phyloP scores from a whole-genome alignment of 2,113 vertebrate species.

The Passerina amoena region DNA sequence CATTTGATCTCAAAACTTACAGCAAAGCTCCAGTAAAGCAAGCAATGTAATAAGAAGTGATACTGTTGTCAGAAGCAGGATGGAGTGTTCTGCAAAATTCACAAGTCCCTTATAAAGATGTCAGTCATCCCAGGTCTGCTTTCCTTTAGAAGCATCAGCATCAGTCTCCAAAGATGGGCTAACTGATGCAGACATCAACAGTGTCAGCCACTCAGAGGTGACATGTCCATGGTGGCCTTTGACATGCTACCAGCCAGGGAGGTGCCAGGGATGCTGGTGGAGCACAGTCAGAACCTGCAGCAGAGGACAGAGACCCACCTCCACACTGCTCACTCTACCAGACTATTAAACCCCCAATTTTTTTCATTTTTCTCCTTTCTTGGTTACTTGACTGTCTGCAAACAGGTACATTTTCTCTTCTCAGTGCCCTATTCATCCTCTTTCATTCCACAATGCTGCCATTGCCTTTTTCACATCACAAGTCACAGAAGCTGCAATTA shows the following conservation, averaged over 20 bases:
- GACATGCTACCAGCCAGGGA: background rate
- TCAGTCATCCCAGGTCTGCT: background rate
- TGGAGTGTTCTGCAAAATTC: background rate
- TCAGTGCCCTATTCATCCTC: background rate
- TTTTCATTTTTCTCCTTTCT: background rate
- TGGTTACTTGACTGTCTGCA: background rate
- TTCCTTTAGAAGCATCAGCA: background rate
- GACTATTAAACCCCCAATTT: background rate
- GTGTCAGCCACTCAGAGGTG: fast-evolving
- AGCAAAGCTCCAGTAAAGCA: background rate
- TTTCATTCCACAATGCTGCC: background rate
- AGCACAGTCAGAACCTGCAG: background rate
- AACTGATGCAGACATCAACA: background rate
- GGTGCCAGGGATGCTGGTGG: background rate
- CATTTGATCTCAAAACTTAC: background rate
- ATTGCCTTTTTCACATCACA: background rate
- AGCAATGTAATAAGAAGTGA: background rate
- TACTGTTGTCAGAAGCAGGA: background rate
- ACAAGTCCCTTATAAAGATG: background rate
- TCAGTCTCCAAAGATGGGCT: background rate
- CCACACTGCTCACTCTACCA: background rate
- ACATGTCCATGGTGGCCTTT: fast-evolving
- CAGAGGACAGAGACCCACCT: background rate
- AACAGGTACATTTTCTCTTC: background rate
- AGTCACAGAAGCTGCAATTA: background rate